These are phyloP conservation scores for Calephelis virginiensis DNA, from an alignment of 1,140 invertebrate genomes.

Conservation along the genomic window DNA sequence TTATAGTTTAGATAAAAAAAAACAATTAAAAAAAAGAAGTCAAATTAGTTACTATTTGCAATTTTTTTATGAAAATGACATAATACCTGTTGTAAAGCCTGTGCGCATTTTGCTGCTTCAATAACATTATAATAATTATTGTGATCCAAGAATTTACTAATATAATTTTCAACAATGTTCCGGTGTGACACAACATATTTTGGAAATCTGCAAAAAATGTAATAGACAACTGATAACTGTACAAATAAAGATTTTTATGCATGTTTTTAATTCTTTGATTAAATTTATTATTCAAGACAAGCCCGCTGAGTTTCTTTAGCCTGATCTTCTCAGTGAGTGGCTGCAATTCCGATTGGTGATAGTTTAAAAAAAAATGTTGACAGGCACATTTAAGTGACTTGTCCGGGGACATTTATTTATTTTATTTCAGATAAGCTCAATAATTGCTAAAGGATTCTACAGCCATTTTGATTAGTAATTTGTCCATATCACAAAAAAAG, in stretches of 20 bases:
- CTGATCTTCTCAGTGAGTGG: too few relatives aligned
- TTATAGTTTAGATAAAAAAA: too few relatives aligned
- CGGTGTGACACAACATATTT: slow-evolving; percentile 58
- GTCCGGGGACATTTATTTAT: too few relatives aligned
- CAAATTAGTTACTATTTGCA: neutral
- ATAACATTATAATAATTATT: slow-evolving; percentile 52
- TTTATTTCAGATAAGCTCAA: too few relatives aligned
- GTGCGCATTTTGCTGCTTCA: slow-evolving; percentile 63
- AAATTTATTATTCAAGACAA: neutral
- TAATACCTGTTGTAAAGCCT: slow-evolving; percentile 58
- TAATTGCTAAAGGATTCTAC: too few relatives aligned
- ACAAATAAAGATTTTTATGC: slow-evolving; percentile 7
- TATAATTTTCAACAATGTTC: slow-evolving; percentile 45
- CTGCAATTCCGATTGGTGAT: too few relatives aligned
- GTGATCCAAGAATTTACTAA: slow-evolving; percentile 44
- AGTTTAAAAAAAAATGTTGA: too few relatives aligned
- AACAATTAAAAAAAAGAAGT: too few relatives aligned
- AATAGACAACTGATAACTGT: neutral
- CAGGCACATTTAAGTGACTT: too few relatives aligned
- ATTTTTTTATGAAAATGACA: neutral
- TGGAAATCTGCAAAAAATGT: slow-evolving; percentile 51
- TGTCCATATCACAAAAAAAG: too few relatives aligned
- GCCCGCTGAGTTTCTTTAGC: too few relatives aligned
- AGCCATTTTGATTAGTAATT: too few relatives aligned
- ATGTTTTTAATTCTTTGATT: neutral